Conservation (phyloP, 2,888 invertebrate genomes). For the Acanthopleura granulata region DNA sequence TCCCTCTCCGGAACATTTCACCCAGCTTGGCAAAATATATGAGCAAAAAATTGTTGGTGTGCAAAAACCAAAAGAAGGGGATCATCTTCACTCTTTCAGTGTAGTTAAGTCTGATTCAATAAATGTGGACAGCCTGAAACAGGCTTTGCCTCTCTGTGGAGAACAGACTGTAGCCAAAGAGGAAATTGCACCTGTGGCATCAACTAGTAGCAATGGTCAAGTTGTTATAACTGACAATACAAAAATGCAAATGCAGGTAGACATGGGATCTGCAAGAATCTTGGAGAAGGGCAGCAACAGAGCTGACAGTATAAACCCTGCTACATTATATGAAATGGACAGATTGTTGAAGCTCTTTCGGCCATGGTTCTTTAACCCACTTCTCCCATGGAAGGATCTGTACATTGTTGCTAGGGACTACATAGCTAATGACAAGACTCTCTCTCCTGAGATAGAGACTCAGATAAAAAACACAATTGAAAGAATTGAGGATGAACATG, state of each 20-base stretch:
- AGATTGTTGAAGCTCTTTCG: slow-evolving; percentile 3
- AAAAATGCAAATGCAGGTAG: slow-evolving; percentile 10
- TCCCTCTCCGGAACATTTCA: slow-evolving; percentile 7
- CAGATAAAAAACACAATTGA: not conserved
- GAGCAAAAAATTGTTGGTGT: not conserved
- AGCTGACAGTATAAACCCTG: slow-evolving; percentile 1
- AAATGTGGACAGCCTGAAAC: not conserved
- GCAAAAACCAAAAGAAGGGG: not conserved
- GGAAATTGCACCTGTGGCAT: not conserved
- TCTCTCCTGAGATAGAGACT: not conserved
- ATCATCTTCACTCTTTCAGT: not conserved
- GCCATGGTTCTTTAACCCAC: slow-evolving; percentile 11
- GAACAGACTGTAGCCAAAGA: not conserved
- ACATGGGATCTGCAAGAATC: slow-evolving; percentile 1
- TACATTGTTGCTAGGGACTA: slow-evolving; percentile 10
- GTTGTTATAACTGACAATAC: not conserved
- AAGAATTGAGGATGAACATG: slow-evolving; percentile 15
- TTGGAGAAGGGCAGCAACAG: not conserved
- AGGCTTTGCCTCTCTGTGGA: not conserved
- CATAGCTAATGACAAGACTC: not conserved
- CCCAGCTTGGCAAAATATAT: not conserved
- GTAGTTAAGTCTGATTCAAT: not conserved
- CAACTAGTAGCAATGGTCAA: not conserved
- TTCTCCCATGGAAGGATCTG: not conserved
- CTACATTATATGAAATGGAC: slow-evolving; percentile 16